Percentiles rank a stretch among this genome's conserved stretches.
phyloP scores from a whole-genome alignment of 1,140 invertebrate species.

The Xylocopa sonorina region DNA sequence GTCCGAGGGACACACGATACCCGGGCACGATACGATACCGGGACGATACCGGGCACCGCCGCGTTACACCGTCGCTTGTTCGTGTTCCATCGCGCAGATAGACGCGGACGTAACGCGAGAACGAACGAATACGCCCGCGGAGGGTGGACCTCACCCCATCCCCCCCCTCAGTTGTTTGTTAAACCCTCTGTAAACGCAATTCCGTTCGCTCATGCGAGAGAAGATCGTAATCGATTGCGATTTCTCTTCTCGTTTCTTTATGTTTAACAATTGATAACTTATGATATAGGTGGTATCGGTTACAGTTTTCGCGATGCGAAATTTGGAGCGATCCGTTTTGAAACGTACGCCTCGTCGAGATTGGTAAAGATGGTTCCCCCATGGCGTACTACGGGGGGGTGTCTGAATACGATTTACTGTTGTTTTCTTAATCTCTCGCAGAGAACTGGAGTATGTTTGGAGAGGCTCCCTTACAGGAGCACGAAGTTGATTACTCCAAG shows the following conservation, averaged over 20 bases:
- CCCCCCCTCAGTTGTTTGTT: too few species aligned
- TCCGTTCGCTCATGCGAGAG: too few species aligned
- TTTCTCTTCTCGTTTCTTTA: neutral
- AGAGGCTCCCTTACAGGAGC: too few species aligned
- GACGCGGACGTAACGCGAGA: constrained; percentile 48
- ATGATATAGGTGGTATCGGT: too few species aligned
- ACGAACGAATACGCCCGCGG: constrained; percentile 5
- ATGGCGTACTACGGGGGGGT: too few species aligned
- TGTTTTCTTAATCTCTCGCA: too few species aligned
- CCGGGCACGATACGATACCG: constrained; percentile 65
- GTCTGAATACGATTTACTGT: neutral
- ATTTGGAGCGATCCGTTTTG: neutral
- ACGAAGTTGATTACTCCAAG: too few species aligned
- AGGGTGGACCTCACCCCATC: constrained; percentile 14
- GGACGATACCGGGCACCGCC: constrained; percentile 60
- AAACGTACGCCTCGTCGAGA: neutral
- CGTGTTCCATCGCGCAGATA: neutral
- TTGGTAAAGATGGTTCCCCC: neutral
- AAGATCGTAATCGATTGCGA: too few species aligned
- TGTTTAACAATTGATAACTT: too few species aligned
- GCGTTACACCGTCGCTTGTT: neutral
- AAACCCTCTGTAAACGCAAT: too few species aligned
- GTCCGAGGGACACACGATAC: constrained; percentile 73
- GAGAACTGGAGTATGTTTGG: too few species aligned
- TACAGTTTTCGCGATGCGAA: too few species aligned